These are phyloP conservation scores for Hycleus phaleratus DNA, from an alignment of 1,140 invertebrate species.

Conservation along the genomic window DNA sequence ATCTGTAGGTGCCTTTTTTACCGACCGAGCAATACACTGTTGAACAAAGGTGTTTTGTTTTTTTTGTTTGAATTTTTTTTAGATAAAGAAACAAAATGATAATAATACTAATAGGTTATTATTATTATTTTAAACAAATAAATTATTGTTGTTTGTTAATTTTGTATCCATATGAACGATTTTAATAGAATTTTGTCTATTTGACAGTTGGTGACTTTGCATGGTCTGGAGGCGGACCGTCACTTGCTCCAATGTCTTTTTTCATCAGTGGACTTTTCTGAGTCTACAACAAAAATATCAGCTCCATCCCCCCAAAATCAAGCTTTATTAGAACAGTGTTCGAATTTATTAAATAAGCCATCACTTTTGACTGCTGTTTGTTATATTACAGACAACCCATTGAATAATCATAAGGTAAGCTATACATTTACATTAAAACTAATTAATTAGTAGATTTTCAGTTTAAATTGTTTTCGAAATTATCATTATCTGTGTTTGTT, in stretches of 20 bases:
- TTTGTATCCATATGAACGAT: background rate
- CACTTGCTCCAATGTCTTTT: conserved; percentile 82
- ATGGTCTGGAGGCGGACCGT: conserved; percentile 80
- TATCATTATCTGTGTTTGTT: too few relatives aligned
- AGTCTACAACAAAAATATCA: conserved; percentile 46
- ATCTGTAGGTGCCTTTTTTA: conserved; percentile 11
- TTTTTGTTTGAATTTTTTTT: conserved; percentile 23
- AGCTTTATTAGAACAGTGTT: conserved; percentile 65
- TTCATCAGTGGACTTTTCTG: conserved; percentile 59
- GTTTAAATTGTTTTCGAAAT: too few relatives aligned
- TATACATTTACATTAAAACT: background rate
- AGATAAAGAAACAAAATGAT: conserved; percentile 1
- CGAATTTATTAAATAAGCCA: conserved; percentile 63
- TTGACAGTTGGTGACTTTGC: conserved; percentile 64
- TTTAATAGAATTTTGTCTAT: conserved; percentile 13
- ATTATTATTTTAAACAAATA: conserved; percentile 1
- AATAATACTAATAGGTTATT: background rate
- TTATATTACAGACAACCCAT: conserved; percentile 68
- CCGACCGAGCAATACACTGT: conserved; percentile 23
- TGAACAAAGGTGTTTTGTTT: conserved; percentile 33
- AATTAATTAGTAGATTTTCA: background rate
- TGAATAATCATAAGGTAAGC: conserved; percentile 51
- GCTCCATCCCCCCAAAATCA: conserved; percentile 60
- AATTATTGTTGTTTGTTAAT: too few relatives aligned
- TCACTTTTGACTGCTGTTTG: conserved; percentile 68